Evolutionary conservation across 2,888 invertebrate species (phyloP), one percentile per base, ranked within the genome.

Genomic region (Brassicogethes aeneus): DNA sequence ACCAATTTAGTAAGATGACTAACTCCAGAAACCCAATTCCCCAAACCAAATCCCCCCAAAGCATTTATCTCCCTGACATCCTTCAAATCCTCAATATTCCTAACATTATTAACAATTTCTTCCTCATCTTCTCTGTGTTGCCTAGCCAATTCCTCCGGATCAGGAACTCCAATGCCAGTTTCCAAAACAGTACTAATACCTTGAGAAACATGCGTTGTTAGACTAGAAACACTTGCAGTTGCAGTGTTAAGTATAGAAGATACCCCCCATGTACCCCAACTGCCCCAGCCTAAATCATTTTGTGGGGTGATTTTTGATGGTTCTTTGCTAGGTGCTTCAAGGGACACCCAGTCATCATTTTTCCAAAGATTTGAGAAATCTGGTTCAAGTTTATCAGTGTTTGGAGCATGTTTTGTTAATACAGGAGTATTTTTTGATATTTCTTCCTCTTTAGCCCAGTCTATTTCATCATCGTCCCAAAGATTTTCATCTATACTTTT

Each of bases 141-240:
- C 46, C 72, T 71, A 0, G 83, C 88, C 41, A 90, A 56, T 57
- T 89, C 84, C 59, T 81, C 84, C 0, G 92, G 88, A 55, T 86
- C 79, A 1, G 91, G 89, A 0, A 83, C 84, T 2, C 90, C 91
- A 23, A 94, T 82, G 10, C 85, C 77, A 31, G 79, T 78, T 71
- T 92, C 92, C 43, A 92, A 62, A 8, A 86, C 82, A 37, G 79
- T 81, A 43, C 76, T 77, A 42, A 91, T 70, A 2, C 90, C 87
- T 68, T 90, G 83, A 29, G 86, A 85, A 17, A 92, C 85, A 55
- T 87, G 85, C 48, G 69, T 80, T 2, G 88, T 88, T 38, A 92
- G 70, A n/a, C 80, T 80, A 7, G 80, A 77, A 8, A 90, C 79
- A 3, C 88, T 79, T 42, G 79, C 80, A 3, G 80, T 79, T 1